These are phyloP conservation scores for Calephelis virginiensis DNA, from an alignment of 1,140 invertebrate genomes.

Conservation along the genomic window DNA sequence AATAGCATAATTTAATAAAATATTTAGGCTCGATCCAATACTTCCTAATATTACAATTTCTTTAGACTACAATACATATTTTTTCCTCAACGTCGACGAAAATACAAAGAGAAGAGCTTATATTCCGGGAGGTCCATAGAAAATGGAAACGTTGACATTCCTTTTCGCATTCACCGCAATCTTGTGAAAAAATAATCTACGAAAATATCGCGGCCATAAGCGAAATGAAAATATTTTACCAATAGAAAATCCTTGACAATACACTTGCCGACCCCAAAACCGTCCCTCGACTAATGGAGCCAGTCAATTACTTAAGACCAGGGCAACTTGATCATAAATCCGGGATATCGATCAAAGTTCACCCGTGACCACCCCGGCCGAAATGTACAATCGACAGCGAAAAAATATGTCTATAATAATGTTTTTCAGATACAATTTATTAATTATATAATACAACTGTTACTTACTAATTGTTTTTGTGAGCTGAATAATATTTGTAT, in stretches of 20 bases:
- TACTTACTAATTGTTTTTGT: no score
- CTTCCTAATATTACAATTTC: no score
- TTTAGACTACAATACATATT: not conserved
- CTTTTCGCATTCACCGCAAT: slow-evolving; percentile 3
- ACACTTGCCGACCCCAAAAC: slow-evolving; percentile 30
- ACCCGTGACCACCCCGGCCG: slow-evolving; percentile 44
- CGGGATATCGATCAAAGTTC: slow-evolving; percentile 66
- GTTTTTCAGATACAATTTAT: no score
- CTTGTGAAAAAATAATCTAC: slow-evolving; percentile 13
- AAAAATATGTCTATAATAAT: slow-evolving; percentile 29
- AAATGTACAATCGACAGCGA: slow-evolving; percentile 21
- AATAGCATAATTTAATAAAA: no score
- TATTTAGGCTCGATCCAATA: no score
- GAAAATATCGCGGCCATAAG: slow-evolving; percentile 6
- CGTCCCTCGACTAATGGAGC: slow-evolving; percentile 50
- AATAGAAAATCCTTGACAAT: slow-evolving; percentile 32
- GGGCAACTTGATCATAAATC: slow-evolving; percentile 61
- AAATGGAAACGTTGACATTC: slow-evolving; percentile 7
- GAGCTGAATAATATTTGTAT: no score
- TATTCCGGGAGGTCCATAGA: not conserved
- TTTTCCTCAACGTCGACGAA: not conserved
- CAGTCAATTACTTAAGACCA: slow-evolving; percentile 71
- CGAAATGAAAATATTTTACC: slow-evolving; percentile 15
- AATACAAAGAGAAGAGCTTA: not conserved
- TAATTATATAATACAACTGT: no score